phyloP scores from a whole-genome alignment of 2,888 invertebrate genomes.

The Nomada ferruginata region DNA sequence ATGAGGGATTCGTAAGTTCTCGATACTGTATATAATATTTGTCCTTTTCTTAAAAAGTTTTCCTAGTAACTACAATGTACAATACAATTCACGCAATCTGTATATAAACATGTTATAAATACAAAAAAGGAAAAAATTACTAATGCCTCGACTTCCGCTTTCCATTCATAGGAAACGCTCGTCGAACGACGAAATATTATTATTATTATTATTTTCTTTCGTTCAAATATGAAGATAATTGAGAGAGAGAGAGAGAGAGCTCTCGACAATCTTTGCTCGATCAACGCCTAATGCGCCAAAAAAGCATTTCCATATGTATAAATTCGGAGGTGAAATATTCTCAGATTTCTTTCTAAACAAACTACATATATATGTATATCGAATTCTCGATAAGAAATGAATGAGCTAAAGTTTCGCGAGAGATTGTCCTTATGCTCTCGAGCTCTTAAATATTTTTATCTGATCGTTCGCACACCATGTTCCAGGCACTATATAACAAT shows the following conservation, averaged over 20 bases:
- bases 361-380: slow-evolving; percentile 20
- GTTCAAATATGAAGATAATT: slow-evolving; percentile 21
- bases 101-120: slow-evolving; percentile 78
- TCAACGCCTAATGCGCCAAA: slow-evolving; percentile 15
- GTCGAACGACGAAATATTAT: slow-evolving; percentile 25
- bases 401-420: slow-evolving; percentile 33
- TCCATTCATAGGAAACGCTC: slow-evolving; percentile 48
- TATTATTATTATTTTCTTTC: neutral
- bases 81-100: slow-evolving; percentile 73
- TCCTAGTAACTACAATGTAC: slow-evolving; percentile 67
- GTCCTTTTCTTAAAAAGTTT: slow-evolving; percentile 68
- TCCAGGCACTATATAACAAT: slow-evolving; percentile 74
- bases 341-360: slow-evolving; percentile 47
- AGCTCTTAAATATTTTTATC: slow-evolving; percentile 25
- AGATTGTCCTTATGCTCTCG: slow-evolving; percentile 41
- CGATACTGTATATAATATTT: slow-evolving; percentile 58
- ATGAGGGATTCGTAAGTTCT: slow-evolving; percentile 51
- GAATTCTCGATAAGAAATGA: slow-evolving; percentile 47
- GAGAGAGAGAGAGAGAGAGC: neutral
- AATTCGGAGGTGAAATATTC: slow-evolving; percentile 54
- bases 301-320: slow-evolving; percentile 50
- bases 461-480: slow-evolving; percentile 67
- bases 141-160: slow-evolving; percentile 72
- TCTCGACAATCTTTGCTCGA: slow-evolving; percentile 12
- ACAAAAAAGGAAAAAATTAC: slow-evolving; percentile 77